These are phyloP conservation scores for Thera britannica DNA, from an alignment of 2,888 invertebrate genomes.

Conservation along the genomic window DNA sequence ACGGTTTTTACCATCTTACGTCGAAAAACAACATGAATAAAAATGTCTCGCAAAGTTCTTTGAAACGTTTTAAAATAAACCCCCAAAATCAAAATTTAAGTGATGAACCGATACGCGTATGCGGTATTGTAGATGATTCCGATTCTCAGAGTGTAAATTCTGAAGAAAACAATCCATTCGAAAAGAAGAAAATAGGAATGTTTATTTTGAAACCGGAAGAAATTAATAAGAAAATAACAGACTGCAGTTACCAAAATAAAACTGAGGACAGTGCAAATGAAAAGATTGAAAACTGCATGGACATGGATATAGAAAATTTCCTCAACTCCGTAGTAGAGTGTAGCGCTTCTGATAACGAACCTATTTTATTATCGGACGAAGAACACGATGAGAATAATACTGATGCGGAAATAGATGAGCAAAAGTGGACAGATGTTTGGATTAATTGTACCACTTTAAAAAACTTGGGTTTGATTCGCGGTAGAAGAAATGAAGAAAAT, in stretches of 20 bases:
- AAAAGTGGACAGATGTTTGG: slow-evolving; percentile 53
- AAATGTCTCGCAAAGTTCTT: slow-evolving; percentile 11
- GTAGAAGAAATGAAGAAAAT: slow-evolving; percentile 50
- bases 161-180: slow-evolving; percentile 6
- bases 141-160: slow-evolving; percentile 2
- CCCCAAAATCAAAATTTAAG: slow-evolving; percentile 4
- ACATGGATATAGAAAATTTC: slow-evolving; percentile 60
- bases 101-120: slow-evolving; percentile 2
- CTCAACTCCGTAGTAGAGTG: slow-evolving; percentile 44
- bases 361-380: slow-evolving; percentile 54
- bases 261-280: slow-evolving; percentile 1
- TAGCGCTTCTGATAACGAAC: slow-evolving; percentile 46
- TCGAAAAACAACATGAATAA: slow-evolving; percentile 48
- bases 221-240: slow-evolving; percentile 64
- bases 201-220: slow-evolving; percentile 76
- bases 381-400: slow-evolving; percentile 37
- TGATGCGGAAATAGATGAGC: slow-evolving; percentile 6
- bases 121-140: slow-evolving; percentile 8
- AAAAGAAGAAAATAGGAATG: slow-evolving; percentile 55
- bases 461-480: slow-evolving; percentile 65
- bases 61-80: slow-evolving; percentile 2
- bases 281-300: slow-evolving; percentile 21
- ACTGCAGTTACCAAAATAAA: not conserved
- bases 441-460: slow-evolving; percentile 63
- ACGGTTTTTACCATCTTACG: slow-evolving; percentile 64